These are phyloP conservation scores for Potorous gilbertii DNA, from an alignment of 2,797 vertebrate genomes.

Conservation along the genomic window DNA sequence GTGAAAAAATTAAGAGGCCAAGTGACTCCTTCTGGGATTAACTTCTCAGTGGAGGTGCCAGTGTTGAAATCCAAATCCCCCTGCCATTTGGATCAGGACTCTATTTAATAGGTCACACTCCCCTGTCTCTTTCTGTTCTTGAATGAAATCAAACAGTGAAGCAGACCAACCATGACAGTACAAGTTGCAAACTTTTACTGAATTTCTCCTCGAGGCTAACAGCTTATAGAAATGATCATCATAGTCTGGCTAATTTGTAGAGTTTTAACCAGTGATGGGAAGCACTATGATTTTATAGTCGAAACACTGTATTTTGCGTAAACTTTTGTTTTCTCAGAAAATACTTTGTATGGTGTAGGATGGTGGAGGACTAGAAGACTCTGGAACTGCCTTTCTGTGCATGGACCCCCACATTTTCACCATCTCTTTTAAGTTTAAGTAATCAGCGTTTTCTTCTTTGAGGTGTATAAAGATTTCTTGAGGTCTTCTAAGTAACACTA, in stretches of 20 bases:
- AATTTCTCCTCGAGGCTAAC: slow-evolving; percentile 13
- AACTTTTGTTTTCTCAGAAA: neutral
- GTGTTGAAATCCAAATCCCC: neutral
- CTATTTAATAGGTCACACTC: neutral
- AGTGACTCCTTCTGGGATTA: neutral
- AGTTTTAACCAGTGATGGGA: slow-evolving; percentile 27
- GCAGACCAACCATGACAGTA: slow-evolving; percentile 6
- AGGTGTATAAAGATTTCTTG: neutral
- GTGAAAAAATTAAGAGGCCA: neutral
- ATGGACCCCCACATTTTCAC: neutral
- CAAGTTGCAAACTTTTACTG: slow-evolving; percentile 18
- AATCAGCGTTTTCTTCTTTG: neutral
- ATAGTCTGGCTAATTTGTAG: neutral
- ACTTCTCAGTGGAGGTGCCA: neutral
- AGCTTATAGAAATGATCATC: neutral
- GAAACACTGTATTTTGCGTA: slow-evolving; percentile 18
- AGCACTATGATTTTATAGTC: slow-evolving; percentile 3
- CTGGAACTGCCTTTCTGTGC: neutral
- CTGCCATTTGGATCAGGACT: neutral
- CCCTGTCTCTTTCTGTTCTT: neutral
- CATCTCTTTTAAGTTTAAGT: slow-evolving; percentile 10
- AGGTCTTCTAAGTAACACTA: neutral
- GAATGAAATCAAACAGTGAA: slow-evolving; percentile 11
- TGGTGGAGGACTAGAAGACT: neutral
- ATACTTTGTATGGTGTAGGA: neutral